phyloP scores from a whole-genome alignment of 1,140 invertebrate species.

The Drosophila nasuta region DNA sequence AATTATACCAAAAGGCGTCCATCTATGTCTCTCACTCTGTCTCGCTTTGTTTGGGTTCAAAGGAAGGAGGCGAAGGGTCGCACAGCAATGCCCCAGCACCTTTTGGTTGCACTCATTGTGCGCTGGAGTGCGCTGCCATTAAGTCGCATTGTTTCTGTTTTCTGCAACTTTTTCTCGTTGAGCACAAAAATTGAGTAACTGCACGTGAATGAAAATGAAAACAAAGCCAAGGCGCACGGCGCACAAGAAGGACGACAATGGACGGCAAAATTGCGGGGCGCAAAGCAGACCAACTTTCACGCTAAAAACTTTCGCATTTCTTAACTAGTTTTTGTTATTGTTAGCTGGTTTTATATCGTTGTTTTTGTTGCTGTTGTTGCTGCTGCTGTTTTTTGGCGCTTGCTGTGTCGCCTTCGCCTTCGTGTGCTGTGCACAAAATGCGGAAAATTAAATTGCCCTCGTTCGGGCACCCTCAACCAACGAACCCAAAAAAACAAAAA shows the following conservation, averaged over 20 bases:
- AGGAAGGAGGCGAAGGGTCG: background rate
- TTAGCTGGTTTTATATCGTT: slow-evolving; percentile 49
- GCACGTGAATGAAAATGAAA: slow-evolving; percentile 80
- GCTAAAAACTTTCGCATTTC: slow-evolving; percentile 82
- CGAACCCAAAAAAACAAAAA: slow-evolving; percentile 36
- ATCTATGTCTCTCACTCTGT: slow-evolving; percentile 2
- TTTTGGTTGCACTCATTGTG: slow-evolving; percentile 47
- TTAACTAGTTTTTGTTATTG: slow-evolving; percentile 83
- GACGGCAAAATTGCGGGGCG: background rate
- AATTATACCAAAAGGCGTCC: slow-evolving; percentile 67
- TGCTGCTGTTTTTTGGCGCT: slow-evolving; percentile 21
- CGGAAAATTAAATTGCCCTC: slow-evolving; percentile 79
- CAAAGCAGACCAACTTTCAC: slow-evolving; percentile 66
- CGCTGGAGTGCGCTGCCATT: slow-evolving; percentile 52
- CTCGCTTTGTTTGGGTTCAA: slow-evolving; percentile 1
- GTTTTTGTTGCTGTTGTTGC: slow-evolving; percentile 23
- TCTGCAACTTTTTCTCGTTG: slow-evolving; percentile 51
- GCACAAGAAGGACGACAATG: slow-evolving; percentile 1
- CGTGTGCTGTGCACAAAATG: slow-evolving; percentile 59
- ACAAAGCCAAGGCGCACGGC: slow-evolving; percentile 55
- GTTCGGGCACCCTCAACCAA: slow-evolving; percentile 27
- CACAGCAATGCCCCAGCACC: slow-evolving; percentile 18
- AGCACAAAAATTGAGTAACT: slow-evolving; percentile 79
- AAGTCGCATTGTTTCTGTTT: slow-evolving; percentile 66
- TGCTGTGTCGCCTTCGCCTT: slow-evolving; percentile 19